Conservation (phyloP, 2,113 vertebrate genomes). For the Antennarius striatus region DNA sequence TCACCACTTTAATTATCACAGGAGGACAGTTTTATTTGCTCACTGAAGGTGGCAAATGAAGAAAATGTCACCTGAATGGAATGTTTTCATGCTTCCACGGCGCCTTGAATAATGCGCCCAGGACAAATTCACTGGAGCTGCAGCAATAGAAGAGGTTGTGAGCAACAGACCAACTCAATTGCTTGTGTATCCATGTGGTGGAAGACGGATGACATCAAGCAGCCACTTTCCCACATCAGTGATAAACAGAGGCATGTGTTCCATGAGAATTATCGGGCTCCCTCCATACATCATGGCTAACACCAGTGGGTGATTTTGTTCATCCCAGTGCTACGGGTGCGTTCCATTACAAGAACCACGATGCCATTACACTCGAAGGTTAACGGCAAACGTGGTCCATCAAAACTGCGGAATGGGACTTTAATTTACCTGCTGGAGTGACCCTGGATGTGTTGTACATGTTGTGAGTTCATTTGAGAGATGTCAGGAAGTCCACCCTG, state of each 20-base stretch:
- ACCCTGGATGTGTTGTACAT: slow-evolving; percentile 3
- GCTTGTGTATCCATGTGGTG: slow-evolving; percentile 23
- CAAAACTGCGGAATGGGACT: slow-evolving; percentile 26
- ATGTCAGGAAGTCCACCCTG: neutral
- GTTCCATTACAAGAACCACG: slow-evolving; percentile 49
- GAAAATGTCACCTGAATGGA: neutral
- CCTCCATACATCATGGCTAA: slow-evolving; percentile 14
- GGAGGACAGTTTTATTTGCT: neutral
- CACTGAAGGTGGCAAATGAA: neutral
- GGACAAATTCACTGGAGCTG: slow-evolving; percentile 20
- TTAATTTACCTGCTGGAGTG: slow-evolving; percentile 43
- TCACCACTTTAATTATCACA: neutral
- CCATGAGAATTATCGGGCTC: slow-evolving; percentile 8
- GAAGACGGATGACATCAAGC: slow-evolving; percentile 27
- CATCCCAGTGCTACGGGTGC: slow-evolving; percentile 1
- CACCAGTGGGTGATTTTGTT: slow-evolving; percentile 32
- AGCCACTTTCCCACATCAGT: slow-evolving; percentile 12
- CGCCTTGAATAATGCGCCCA: neutral
- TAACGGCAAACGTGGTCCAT: slow-evolving; percentile 34
- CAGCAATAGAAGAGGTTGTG: slow-evolving; percentile 11
- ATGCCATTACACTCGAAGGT: slow-evolving; percentile 45
- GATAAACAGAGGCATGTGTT: slow-evolving; percentile 26
- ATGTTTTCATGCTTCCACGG: slow-evolving; percentile 1
- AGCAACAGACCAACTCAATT: slow-evolving; percentile 10
- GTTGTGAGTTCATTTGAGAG: slow-evolving; percentile 13